These are phyloP conservation scores for Rhombomys opimus DNA, from an alignment of 2,113 vertebrate species.

Conservation along the genomic window DNA sequence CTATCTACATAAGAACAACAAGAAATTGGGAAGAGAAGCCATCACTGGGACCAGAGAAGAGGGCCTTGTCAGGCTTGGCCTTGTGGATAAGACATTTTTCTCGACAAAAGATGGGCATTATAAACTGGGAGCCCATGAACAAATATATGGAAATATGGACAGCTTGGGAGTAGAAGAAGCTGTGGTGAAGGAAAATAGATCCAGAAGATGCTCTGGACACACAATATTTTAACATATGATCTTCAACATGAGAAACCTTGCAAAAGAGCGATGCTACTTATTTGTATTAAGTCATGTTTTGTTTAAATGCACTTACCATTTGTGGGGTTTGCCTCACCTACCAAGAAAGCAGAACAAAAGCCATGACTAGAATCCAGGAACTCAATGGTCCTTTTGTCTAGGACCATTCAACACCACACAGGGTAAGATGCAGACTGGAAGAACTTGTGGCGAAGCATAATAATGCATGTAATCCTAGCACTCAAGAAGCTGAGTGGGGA, in stretches of 20 bases:
- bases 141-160: conserved; percentile 40
- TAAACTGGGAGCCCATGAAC: conserved; percentile 24
- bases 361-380: background rate
- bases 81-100: conserved; percentile 39
- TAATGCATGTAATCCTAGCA: background rate
- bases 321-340: background rate
- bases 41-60: background rate
- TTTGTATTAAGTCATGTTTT: conserved; percentile 35
- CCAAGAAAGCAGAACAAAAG: background rate
- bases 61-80: background rate
- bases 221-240: background rate
- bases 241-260: conserved; percentile 43
- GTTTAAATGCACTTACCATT: conserved; percentile 4
- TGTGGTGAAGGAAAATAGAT: conserved; percentile 7
- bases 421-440: background rate
- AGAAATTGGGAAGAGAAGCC: background rate
- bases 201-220: background rate
- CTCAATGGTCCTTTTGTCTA: background rate
- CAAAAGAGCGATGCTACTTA: background rate
- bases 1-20: background rate
- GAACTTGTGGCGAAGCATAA: rapidly evolving
- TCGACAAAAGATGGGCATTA: background rate
- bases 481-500: background rate
- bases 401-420: background rate
- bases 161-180: background rate